Base-by-base conservation (phyloP, 2,888 invertebrate genomes). In the Heliconius hortense region DNA sequence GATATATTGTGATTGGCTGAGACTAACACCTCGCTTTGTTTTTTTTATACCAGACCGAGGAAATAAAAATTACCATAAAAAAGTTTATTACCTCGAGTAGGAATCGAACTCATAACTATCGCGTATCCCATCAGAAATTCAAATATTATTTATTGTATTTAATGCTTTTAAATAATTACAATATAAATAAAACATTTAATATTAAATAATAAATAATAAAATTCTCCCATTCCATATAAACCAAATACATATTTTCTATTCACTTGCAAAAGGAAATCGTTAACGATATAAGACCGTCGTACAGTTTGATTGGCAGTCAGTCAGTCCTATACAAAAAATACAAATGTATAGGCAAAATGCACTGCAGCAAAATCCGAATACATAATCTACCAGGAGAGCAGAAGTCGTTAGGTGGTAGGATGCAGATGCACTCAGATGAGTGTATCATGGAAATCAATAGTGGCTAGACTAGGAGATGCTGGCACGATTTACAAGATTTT, bases 371-470 rank as follows among this genome's bases (percentile, higher is more conserved):
- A 64, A 64, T 11, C 21, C 28, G 48, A 53, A 28, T 31, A 69
- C 53, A 69, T 53, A 69, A 31, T 56, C n/a, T 69, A 69, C 69
- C n/a, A 69, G 56, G 69, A n/a, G 7, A n/a, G 53, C 69, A 56
- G n/a, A 69, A 69, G 39, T 56, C 5, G 69, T 56, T 26, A 56
- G 53, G 31, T 69, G 53, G 68, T 69, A n/a, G 11, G 31, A n/a
- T 53, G 53, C 68, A 53, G 13, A 18, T 68, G 68, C 21, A 11
- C 31, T 31, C 7, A 48, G 31, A 21, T n/a, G 53, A 21, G 1
- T 24, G 48, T 69, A 31, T 31, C 31, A 35, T 69, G 31, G 31
- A 56, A 31, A 56, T 69, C 53, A 31, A 31, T 56, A 56, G 15
- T n/a, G 28, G 21, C 2, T 31, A 56, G 53, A 13, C 53, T 28